phyloP scores from a whole-genome alignment of 2,113 vertebrate species.

The Coptodon bakossiorum region DNA sequence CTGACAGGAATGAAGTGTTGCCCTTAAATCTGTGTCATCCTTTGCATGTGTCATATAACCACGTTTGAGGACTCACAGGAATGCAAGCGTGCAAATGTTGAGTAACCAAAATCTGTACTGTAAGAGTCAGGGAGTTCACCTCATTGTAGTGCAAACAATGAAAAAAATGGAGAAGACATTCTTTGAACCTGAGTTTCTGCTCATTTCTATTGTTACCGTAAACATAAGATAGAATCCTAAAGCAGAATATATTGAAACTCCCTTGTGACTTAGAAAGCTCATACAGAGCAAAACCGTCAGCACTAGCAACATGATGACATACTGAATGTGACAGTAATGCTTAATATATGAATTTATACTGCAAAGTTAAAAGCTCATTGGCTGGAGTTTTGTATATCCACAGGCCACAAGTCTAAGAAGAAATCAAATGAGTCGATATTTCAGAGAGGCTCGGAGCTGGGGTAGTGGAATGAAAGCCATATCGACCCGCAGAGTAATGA shows the following conservation, averaged over 20 bases:
- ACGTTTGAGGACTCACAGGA: neutral
- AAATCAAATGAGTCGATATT: conserved; percentile 13
- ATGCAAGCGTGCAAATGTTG: neutral
- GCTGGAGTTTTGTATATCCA: neutral
- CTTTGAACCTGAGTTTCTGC: neutral
- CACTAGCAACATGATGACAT: neutral
- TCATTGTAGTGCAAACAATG: neutral
- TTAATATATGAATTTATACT: neutral
- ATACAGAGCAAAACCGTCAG: neutral
- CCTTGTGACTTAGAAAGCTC: neutral
- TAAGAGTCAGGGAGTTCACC: neutral
- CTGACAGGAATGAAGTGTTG: neutral
- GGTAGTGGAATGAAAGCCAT: conserved; percentile 22
- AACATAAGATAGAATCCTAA: neutral
- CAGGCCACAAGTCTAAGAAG: neutral
- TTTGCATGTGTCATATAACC: neutral
- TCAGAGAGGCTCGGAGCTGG: neutral
- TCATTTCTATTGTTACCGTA: neutral
- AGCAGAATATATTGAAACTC: neutral
- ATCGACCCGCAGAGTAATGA: conserved; percentile 35
- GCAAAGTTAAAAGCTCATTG: neutral
- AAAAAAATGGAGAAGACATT: neutral
- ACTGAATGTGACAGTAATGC: neutral
- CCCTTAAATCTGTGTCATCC: neutral
- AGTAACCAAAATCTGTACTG: neutral